Evolutionary conservation across 2,888 invertebrate species (phyloP).

Genomic region (Epinotia brunnichana): DNA sequence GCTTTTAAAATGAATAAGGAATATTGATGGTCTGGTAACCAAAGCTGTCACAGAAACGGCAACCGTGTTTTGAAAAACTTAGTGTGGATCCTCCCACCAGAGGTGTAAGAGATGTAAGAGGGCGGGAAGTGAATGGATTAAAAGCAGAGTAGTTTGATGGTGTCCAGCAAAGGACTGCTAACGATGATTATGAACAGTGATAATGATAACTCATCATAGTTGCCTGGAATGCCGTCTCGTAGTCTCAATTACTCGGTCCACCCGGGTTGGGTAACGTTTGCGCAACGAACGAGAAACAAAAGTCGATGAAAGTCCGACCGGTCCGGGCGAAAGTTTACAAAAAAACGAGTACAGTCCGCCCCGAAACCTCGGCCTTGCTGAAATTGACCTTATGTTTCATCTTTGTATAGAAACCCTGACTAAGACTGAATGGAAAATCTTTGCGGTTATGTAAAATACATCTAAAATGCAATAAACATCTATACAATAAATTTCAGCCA

Average conservation of each 20-base stretch:
- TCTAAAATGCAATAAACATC: too few species aligned
- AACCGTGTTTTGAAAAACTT: too few species aligned
- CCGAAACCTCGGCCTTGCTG: background rate
- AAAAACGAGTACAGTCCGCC: slow-evolving; percentile 37
- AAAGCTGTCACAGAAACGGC: too few species aligned
- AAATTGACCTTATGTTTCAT: background rate
- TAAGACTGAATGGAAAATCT: background rate
- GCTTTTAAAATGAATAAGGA: too few species aligned
- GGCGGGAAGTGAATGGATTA: too few species aligned
- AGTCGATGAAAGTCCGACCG: slow-evolving; percentile 41
- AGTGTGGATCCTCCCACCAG: too few species aligned
- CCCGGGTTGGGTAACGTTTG: slow-evolving; percentile 32
- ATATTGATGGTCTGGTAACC: too few species aligned
- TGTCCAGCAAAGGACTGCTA: background rate
- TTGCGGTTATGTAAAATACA: background rate
- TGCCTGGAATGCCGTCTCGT: slow-evolving; percentile 1
- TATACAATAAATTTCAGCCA: too few species aligned
- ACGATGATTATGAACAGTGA: background rate
- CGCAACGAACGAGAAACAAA: slow-evolving; percentile 39
- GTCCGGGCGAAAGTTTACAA: slow-evolving; percentile 41
- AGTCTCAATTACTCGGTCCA: background rate
- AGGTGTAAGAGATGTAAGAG: too few species aligned
- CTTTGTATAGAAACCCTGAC: background rate
- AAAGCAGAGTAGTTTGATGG: too few species aligned
- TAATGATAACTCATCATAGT: background rate